Base-by-base conservation (phyloP, 2,797 vertebrate genomes). In the Sebastes variabilis region DNA sequence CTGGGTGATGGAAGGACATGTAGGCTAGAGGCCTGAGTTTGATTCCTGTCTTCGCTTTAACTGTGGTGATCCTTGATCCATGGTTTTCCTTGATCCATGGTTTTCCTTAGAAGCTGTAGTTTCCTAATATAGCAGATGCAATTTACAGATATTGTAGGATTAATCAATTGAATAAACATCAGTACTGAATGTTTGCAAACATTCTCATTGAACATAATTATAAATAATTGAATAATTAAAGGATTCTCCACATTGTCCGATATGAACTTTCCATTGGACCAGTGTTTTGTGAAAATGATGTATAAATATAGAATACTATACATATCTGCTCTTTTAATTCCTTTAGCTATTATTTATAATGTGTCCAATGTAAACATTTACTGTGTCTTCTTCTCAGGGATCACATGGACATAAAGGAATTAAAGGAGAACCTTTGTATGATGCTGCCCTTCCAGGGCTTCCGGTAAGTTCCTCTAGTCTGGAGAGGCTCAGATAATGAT, bases 401-500 rank as follows among this genome's bases (percentile, higher is more conserved):
- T 42, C 32, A 6, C 60, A 10, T 29, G 95, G 94, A 73, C 61
- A 11, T 16, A 95, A 95, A 90, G 94, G 95, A 67, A n/a, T 42
- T 0, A 95, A 95, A 85, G 95, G 95, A 76, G 92, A 93, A 8
- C 88, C 89, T 55, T 2, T 66, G 1, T 62, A 79, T 66, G 10
- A 5, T 5, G 18, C 6, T 55, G 4, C 6, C 12, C 29, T 79
- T 18, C 83, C 74, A 24, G 91, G 91, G 66, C 52, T 24, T 78
- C 84, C 90, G 46, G 95, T 94, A 83, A 82, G 88, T 82, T 80
- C 9, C n/a, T 1, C 22, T 32, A 2, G 2, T 49, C 4, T 32
- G 25, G n/a, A 67, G 9, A 60, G 20, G 5, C 18, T 60, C 36
- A 29, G 2, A 24, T 52, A 20, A 29, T n/a, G 16, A 34, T 27